These are phyloP conservation scores for Typhlichthys eigenmanni DNA, from an alignment of 2,797 vertebrate genomes.

Conservation along the genomic window DNA sequence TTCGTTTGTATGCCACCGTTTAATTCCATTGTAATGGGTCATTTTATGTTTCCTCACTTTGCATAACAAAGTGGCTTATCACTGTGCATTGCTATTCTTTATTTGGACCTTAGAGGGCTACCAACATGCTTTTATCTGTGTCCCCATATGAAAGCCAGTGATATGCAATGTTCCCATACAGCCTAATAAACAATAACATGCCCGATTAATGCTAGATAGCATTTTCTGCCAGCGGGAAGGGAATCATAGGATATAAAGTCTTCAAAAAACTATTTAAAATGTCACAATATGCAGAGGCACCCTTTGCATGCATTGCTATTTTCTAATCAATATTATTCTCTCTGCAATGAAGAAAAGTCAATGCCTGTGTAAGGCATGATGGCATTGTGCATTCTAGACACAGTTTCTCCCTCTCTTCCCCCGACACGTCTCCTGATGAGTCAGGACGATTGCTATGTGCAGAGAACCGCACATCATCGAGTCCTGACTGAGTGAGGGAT, in stretches of 20 bases:
- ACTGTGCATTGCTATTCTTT: conserved; percentile 28
- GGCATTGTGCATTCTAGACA: conserved; percentile 66
- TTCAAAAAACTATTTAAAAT: conserved; percentile 42
- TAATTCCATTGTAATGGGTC: conserved; percentile 41
- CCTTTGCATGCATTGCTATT: conserved; percentile 31
- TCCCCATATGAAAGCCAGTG: too few species aligned
- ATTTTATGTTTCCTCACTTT: conserved; percentile 41
- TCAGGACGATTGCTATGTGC: conserved; percentile 49
- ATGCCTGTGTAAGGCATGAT: conserved; percentile 53
- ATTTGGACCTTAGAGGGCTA: not conserved
- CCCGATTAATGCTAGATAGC: conserved; percentile 32
- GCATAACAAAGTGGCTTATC: conserved; percentile 21
- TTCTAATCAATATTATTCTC: conserved; percentile 57
- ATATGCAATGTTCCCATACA: not conserved
- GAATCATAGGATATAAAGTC: conserved; percentile 15
- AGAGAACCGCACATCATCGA: conserved; percentile 61
- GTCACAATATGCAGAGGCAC: conserved; percentile 42
- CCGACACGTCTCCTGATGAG: conserved; percentile 64
- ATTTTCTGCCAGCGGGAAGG: conserved; percentile 9
- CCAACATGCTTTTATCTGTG: not conserved
- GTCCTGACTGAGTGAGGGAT: conserved; percentile 28
- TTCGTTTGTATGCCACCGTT: conserved; percentile 43
- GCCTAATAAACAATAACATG: conserved; percentile 2
- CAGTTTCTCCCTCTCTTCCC: conserved; percentile 24
- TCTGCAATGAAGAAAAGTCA: conserved; percentile 62